Base-by-base conservation (phyloP, 1,140 invertebrate genomes). In the Calycopis cecrops region DNA sequence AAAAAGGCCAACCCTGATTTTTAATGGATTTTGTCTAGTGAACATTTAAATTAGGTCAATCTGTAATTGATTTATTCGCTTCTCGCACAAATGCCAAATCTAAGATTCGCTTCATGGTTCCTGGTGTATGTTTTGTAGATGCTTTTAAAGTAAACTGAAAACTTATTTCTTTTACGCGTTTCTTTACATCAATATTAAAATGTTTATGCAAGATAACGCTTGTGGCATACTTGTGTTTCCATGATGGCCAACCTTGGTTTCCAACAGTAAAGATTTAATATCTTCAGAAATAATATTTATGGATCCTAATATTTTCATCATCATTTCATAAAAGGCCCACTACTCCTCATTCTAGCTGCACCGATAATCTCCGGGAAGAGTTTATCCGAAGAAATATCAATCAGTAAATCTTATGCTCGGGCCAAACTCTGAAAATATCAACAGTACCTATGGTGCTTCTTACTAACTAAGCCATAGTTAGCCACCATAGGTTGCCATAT, bases 241-340 rank as follows among this genome's bases (percentile, higher is more conserved):
- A 4, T 11, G 11, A 0, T 57, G 52, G 60, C 60, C 60, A 62
- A 35, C 47, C 55, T 11, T 62, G 55, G 60, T 62, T 44, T n/a
- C 55, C 60, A 14, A 10, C 42, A 12, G 34, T 14, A 49, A 33
- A 21, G 16, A 56, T 1, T 34, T 61, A 21, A 8, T 49, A 9
- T 35, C n/a, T 51, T 17, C 59, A 42, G 16, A 44, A 44, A 44
- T 44, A 44, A 8, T 44, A 16, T 44, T 16, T 44, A 16, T 44
- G 7, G 12, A 16, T 17, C 0, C 12, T 9, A 9, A 16, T 16
- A 44, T 34, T 12, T 62, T 35, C 28, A 49, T n/a, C 58, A 56
- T 12, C 48, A 28, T 62, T 55, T 34, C 60, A 62, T 48, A 38
- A 12, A 58, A 44, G 1, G 2, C 40, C 4, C 33, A 55, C 7